These are phyloP conservation scores for Acleris laterana DNA, from an alignment of 2,888 invertebrate genomes.

Conservation along the genomic window DNA sequence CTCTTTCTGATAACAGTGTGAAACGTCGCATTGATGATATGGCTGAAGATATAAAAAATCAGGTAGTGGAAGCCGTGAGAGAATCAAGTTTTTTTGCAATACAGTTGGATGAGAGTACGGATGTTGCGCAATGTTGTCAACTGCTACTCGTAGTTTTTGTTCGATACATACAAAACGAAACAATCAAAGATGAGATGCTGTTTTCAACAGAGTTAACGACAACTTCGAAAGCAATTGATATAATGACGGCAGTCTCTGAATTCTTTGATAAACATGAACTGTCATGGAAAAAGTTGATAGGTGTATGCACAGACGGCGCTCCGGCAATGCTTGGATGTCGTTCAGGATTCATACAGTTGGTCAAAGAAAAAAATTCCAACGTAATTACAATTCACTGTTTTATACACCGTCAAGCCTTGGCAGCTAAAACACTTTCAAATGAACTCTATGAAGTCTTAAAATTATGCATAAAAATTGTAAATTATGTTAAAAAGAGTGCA, in stretches of 20 bases:
- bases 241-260: constrained; percentile 37
- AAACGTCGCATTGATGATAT: constrained; percentile 19
- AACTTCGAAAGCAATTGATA: constrained; percentile 34
- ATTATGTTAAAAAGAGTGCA: constrained; percentile 35
- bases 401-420: constrained; percentile 42
- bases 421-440: constrained; percentile 38
- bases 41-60: constrained; percentile 35
- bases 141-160: constrained; percentile 43
- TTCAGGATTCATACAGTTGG: constrained; percentile 40
- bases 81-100: constrained; percentile 39
- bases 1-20: constrained; percentile 4
- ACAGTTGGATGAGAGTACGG: constrained; percentile 44
- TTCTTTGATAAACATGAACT: constrained; percentile 18
- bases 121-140: constrained; percentile 45
- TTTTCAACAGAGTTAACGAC: constrained; percentile 21
- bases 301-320: constrained; percentile 46
- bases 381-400: constrained; percentile 37
- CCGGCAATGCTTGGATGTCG: constrained; percentile 45
- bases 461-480: constrained; percentile 32
- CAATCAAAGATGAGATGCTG: constrained; percentile 23
- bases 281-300: constrained; percentile 43
- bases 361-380: constrained; percentile 41
- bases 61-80: constrained; percentile 26
- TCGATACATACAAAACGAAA: constrained; percentile 42
- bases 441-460: constrained; percentile 28